Conservation (phyloP, 2,888 invertebrate genomes). For the Eueremaeus valkanovi region DNA sequence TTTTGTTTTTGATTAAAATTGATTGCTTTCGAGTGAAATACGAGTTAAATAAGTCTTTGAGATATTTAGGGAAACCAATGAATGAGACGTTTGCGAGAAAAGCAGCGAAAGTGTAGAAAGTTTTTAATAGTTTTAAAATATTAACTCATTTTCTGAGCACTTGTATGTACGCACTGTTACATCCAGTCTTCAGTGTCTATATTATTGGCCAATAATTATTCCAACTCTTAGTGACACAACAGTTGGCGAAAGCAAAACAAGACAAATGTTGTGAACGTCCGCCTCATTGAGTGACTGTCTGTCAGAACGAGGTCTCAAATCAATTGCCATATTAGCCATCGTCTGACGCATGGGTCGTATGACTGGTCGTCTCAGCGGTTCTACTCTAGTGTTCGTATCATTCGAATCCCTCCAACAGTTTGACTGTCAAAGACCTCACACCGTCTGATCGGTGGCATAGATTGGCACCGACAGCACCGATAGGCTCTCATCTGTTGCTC, state of each 20-base stretch:
- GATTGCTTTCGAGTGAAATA: constrained; percentile 1
- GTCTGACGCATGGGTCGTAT: constrained; percentile 26
- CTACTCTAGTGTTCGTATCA: background rate
- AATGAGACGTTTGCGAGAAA: background rate
- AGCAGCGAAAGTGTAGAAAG: background rate
- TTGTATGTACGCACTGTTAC: too few species aligned
- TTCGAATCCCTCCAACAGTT: constrained; percentile 14
- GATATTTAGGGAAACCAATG: background rate
- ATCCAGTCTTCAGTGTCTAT: background rate
- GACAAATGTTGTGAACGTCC: background rate
- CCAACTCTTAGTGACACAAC: constrained; percentile 5
- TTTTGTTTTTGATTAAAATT: constrained; percentile 19
- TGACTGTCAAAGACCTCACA: background rate
- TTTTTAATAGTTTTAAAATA: background rate
- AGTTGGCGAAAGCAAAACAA: background rate
- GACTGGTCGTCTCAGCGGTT: background rate
- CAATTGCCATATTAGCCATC: constrained; percentile 11
- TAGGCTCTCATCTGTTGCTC: constrained; percentile 27
- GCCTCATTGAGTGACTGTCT: constrained; percentile 14
- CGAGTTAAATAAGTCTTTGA: background rate
- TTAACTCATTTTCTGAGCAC: background rate
- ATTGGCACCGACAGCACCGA: background rate
- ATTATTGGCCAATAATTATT: background rate
- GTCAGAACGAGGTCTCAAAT: background rate
- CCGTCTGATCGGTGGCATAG: background rate